These are phyloP conservation scores for Zosterops pallidus DNA, from an alignment of 2,113 vertebrate genomes.

Conservation along the genomic window DNA sequence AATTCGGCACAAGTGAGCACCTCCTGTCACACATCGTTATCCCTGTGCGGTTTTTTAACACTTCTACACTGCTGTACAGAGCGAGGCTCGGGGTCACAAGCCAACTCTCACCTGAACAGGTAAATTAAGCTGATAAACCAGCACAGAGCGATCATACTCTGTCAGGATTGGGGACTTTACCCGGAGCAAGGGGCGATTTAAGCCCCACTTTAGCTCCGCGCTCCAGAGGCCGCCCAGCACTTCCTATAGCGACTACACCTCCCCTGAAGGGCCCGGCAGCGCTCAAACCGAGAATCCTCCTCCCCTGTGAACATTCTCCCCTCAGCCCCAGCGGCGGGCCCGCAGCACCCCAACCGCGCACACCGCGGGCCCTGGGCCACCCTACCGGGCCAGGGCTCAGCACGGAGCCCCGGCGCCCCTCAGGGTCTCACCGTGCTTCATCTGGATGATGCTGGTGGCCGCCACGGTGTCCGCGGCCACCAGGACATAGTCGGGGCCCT, in stretches of 20 bases:
- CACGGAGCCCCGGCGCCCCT: accelerated
- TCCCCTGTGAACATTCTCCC: neutral
- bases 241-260: neutral
- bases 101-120: accelerated
- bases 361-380: neutral
- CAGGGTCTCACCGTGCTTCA: slow-evolving; percentile 88
- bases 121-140: neutral
- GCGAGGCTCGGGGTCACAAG: neutral
- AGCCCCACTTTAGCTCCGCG: neutral
- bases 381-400: neutral
- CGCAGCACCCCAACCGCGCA: neutral
- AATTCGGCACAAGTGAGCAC: neutral
- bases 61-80: accelerated
- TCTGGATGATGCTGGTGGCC: slow-evolving; percentile 91
- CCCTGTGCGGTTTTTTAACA: accelerated
- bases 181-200: neutral
- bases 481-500: slow-evolving; percentile 90
- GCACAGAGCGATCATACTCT: accelerated
- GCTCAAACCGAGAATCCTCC: no score
- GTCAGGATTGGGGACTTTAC: neutral
- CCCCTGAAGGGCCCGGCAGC: neutral
- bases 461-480: slow-evolving; percentile 92
- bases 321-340: neutral
- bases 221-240: neutral
- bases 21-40: neutral